These are phyloP conservation scores for Phyllotreta striolata DNA, from an alignment of 2,888 invertebrate genomes.

Conservation along the genomic window DNA sequence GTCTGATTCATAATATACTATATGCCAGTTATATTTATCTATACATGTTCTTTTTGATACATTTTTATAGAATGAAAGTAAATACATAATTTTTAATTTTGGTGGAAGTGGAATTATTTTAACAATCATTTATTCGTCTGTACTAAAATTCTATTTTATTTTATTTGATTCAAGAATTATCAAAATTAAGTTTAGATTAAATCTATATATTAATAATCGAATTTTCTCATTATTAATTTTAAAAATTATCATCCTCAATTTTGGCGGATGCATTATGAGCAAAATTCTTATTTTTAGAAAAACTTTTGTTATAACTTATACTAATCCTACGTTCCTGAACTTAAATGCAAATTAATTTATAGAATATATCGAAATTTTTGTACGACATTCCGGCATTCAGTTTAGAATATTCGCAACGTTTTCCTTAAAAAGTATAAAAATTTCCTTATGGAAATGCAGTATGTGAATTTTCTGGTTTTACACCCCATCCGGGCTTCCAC, in stretches of 20 bases:
- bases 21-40: conserved; percentile 4
- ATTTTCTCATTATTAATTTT: no score
- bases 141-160: no score
- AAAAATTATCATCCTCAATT: no score
- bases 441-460: conserved; percentile 38
- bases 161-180: no score
- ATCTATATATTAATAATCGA: no score
- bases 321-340: neutral
- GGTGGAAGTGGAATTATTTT: no score
- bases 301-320: no score
- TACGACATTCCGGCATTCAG: conserved; percentile 3
- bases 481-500: conserved; percentile 27
- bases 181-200: no score
- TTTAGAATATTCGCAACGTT: conserved; percentile 18
- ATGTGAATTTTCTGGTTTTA: conserved; percentile 33
- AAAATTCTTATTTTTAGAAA: no score
- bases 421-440: conserved; percentile 33
- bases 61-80: neutral
- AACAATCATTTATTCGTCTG: no score
- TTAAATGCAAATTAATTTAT: neutral
- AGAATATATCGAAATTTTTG: neutral
- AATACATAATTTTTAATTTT: neutral
- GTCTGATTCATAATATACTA: conserved; percentile 19
- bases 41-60: neutral
- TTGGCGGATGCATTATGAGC: no score